Conservation (phyloP, 2,797 vertebrate genomes). For the Gallinago nigripennis region DNA sequence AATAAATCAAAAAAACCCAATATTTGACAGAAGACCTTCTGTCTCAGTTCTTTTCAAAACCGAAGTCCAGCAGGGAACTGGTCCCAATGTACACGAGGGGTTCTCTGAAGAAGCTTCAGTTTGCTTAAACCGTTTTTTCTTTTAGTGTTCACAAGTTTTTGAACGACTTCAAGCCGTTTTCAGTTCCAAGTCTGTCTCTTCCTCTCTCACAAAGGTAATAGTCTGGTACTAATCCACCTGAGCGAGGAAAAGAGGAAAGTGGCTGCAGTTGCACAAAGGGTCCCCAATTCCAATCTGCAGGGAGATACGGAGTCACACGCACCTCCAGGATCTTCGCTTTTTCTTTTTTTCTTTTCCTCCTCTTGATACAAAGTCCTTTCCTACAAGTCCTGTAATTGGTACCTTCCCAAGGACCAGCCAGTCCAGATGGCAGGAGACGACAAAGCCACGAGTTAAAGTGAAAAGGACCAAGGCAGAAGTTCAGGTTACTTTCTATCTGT, state of each 20-base stretch:
- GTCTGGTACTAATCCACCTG: conserved; percentile 58
- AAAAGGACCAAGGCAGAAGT: conserved; percentile 69
- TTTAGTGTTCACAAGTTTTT: conserved; percentile 75
- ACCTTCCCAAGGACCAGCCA: conserved; percentile 67
- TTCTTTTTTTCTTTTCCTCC: conserved; percentile 27
- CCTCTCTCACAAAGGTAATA: conserved; percentile 54
- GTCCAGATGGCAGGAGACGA: conserved; percentile 56
- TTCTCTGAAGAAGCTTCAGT: conserved; percentile 69
- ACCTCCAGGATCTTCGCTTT: conserved; percentile 38
- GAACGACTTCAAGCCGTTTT: conserved; percentile 55
- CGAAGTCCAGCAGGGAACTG: conserved; percentile 74
- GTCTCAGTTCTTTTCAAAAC: conserved; percentile 74
- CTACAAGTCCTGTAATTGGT: conserved; percentile 57
- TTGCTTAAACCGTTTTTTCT: conserved; percentile 33
- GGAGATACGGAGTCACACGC: not conserved
- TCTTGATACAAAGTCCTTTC: conserved; percentile 43
- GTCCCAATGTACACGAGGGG: conserved; percentile 75
- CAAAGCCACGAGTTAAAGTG: conserved; percentile 68
- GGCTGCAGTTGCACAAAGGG: conserved; percentile 56
- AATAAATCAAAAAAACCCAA: conserved; percentile 72
- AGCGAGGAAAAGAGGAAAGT: conserved; percentile 38
- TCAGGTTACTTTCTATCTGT: conserved; percentile 69
- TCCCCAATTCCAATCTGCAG: conserved; percentile 31
- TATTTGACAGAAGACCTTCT: conserved; percentile 75
- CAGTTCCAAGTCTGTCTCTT: conserved; percentile 63